These are phyloP conservation scores for Triops cancriformis DNA, from an alignment of 1,140 invertebrate species.

Conservation along the genomic window DNA sequence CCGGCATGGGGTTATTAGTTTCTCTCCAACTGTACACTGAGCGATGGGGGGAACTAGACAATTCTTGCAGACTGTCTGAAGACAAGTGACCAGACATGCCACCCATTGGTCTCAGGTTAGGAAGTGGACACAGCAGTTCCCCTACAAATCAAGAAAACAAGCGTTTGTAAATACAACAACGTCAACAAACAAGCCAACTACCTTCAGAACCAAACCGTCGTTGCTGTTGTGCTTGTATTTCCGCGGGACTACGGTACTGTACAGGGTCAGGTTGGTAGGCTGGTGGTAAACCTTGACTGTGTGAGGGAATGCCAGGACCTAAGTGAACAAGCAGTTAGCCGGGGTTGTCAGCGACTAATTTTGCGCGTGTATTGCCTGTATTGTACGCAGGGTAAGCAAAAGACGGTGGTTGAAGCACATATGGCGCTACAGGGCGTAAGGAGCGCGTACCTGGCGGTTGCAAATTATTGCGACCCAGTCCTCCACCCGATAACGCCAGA, in stretches of 20 bases:
- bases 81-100: constrained; percentile 1
- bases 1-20: not conserved
- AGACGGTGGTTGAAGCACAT: constrained; percentile 14
- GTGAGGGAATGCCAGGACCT: constrained; percentile 35
- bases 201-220: constrained; percentile 27
- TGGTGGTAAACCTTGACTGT: not conserved
- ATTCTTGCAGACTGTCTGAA: constrained; percentile 49
- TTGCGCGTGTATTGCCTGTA: constrained; percentile 10
- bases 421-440: constrained; percentile 1
- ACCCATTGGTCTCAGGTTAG: constrained; percentile 48
- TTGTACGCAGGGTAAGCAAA: constrained; percentile 21
- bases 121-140: constrained; percentile 42
- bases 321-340: not conserved
- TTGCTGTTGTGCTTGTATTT: constrained; percentile 16
- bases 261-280: not conserved
- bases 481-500: constrained; percentile 70
- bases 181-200: constrained; percentile 16
- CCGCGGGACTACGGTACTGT: not conserved
- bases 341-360: not conserved
- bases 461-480: constrained; percentile 48
- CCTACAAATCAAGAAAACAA: constrained; percentile 21
- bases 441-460: not conserved
- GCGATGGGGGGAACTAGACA: constrained; percentile 71
- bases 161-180: constrained; percentile 26
- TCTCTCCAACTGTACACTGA: constrained; percentile 78